Conservation (phyloP, 2,888 invertebrate species). For the Pheosia tremula region DNA sequence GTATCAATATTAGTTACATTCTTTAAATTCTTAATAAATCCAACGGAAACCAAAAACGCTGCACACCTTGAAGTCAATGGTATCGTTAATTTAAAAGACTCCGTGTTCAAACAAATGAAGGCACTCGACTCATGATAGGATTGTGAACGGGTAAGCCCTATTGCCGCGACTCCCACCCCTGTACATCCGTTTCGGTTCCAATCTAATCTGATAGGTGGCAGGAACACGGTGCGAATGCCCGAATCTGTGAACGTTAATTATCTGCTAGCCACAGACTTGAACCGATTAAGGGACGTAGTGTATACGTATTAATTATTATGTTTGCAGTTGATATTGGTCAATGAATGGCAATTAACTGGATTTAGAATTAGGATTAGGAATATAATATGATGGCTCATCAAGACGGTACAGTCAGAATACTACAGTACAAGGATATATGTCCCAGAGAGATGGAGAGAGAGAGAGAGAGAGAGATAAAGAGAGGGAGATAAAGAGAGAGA, state of each 20-base stretch:
- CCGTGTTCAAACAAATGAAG: slow-evolving; percentile 18
- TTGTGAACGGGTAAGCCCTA: slow-evolving; percentile 22
- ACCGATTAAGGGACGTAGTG: slow-evolving; percentile 16
- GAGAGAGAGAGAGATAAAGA: too few species aligned
- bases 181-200: slow-evolving; percentile 31
- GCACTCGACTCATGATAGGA: slow-evolving; percentile 14
- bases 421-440: too few species aligned
- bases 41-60: too few species aligned
- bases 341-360: neutral
- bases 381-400: too few species aligned
- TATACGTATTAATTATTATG: neutral
- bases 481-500: too few species aligned
- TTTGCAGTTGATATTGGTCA: neutral
- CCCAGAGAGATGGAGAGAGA: too few species aligned
- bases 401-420: too few species aligned
- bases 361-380: neutral
- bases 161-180: slow-evolving; percentile 14
- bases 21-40: too few species aligned
- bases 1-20: too few species aligned
- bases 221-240: slow-evolving; percentile 21
- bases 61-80: neutral
- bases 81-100: neutral
- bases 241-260: slow-evolving; percentile 36
- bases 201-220: slow-evolving; percentile 33
- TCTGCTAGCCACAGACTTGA: slow-evolving; percentile 21